Base-by-base conservation (phyloP, 2,113 vertebrate species). In the Catagonus wagneri region DNA sequence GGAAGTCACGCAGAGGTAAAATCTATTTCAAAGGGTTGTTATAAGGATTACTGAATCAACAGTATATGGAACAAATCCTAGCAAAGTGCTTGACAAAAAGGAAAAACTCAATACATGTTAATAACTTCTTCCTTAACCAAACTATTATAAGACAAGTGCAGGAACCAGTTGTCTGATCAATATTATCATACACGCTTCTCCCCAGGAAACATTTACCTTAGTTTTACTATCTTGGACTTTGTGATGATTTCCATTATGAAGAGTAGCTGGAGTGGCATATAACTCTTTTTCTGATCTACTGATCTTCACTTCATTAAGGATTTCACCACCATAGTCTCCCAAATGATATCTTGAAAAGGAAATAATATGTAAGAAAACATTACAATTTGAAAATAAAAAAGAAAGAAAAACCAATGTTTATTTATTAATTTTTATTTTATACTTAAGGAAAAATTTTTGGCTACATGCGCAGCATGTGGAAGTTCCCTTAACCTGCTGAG, bases 241-340 rank as follows among this genome's bases (percentile, higher is more conserved):
- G 97, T 99, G 99, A 96, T 99, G 99, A 97, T 98, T 99, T 96
- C 99, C 99, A 50, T 99, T 99, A 97, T 98, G 99, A 95, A 99
- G 98, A 96, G 98, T 93, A 19, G 98, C 98, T 58, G 99, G 97
- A 97, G 98, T 97, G 96, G 98, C 96, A 98, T 99, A 99, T 95
- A 98, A 94, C 8, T 99, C 98, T 96, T 99, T 99, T 85, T 99
- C 99, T 60, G 99, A 98, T 97, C 99, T 98, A 65, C 96, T 99
- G 94, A 99, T 98, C 66, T 99, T 99, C 84, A 99, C 99, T 95
- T 99, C 99, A 92, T 98, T 99, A 94, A 99, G 99, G 91, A 99
- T 98, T 95, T 99, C 99, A 97, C 99, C 99, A 97, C 99, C 99
- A 96, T 99, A 99, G 97, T 99, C 99, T 97, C 99, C 99, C 98